Percentiles rank a stretch among this genome's conserved stretches.
Evolutionary conservation across 2,113 vertebrate species (phyloP).

Genomic region (Nerophis lumbriciformis): DNA sequence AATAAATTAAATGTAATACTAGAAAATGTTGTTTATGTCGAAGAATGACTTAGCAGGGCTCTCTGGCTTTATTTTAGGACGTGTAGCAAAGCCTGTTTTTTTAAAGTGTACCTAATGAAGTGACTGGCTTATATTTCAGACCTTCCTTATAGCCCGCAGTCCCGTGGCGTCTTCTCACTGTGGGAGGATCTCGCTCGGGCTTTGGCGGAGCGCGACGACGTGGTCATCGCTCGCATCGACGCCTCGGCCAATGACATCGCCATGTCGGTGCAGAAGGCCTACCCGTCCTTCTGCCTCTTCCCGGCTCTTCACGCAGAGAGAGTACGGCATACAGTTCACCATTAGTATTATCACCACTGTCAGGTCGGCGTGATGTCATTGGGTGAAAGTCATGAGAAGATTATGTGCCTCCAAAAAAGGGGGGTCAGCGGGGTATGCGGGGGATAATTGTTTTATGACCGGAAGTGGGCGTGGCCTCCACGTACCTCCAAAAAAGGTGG

Average conservation of each 20-base stretch:
- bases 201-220: slow-evolving; percentile 60
- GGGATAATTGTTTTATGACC: too few relatives aligned
- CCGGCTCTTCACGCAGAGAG: slow-evolving; percentile 72
- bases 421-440: too few relatives aligned
- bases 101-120: neutral
- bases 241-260: slow-evolving; percentile 83
- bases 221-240: slow-evolving; percentile 83
- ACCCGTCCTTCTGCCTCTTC: slow-evolving; percentile 81
- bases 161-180: slow-evolving; percentile 69
- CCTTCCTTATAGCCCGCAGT: slow-evolving; percentile 78
- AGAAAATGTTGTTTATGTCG: too few relatives aligned
- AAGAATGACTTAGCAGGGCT: too few relatives aligned
- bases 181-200: slow-evolving; percentile 82
- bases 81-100: too few relatives aligned
- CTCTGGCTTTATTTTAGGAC: too few relatives aligned
- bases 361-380: too few relatives aligned
- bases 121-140: slow-evolving; percentile 63
- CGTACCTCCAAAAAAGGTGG: too few relatives aligned
- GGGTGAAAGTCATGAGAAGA: neutral
- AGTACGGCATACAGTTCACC: slow-evolving; percentile 29
- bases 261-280: slow-evolving; percentile 51
- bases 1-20: too few relatives aligned
- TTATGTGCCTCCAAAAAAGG: too few relatives aligned
- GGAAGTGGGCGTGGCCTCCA: too few relatives aligned
- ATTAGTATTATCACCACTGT: neutral